Percentiles rank a stretch among this genome's conserved stretches.
These are phyloP conservation scores for Halictus rubicundus DNA, from an alignment of 1,140 invertebrate genomes.

Conservation along the genomic window DNA sequence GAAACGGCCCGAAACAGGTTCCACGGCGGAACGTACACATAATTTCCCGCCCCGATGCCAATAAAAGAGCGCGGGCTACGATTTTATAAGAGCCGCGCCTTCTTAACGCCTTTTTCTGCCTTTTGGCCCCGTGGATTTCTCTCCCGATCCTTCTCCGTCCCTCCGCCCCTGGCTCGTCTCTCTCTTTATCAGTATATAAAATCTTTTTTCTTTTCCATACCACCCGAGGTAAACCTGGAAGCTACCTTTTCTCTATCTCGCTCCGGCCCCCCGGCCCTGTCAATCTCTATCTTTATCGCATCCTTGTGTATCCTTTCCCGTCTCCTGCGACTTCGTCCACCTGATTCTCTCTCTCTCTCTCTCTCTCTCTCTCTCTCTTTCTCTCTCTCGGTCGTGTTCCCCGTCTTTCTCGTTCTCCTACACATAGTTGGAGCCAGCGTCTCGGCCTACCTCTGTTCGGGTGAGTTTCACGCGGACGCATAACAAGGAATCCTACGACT, in stretches of 20 bases:
- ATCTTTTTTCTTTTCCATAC: slow-evolving; percentile 10
- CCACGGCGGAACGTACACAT: slow-evolving; percentile 74
- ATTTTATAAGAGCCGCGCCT: slow-evolving; percentile 78
- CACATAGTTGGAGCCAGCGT: too few relatives aligned
- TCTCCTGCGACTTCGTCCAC: background rate
- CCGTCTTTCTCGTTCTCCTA: too few relatives aligned
- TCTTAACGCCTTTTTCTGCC: slow-evolving; percentile 73
- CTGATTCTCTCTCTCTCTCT: background rate
- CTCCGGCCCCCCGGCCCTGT: background rate
- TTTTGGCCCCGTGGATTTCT: slow-evolving; percentile 55
- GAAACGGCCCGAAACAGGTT: slow-evolving; percentile 76
- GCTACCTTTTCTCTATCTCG: slow-evolving; percentile 27
- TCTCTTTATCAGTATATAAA: slow-evolving; percentile 38
- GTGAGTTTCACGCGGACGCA: slow-evolving; percentile 51
- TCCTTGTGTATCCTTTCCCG: slow-evolving; percentile 13
- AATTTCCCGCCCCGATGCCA: slow-evolving; percentile 74
- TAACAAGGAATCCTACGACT: slow-evolving; percentile 72
- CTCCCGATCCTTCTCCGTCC: slow-evolving; percentile 11
- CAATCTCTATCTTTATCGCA: slow-evolving; percentile 27
- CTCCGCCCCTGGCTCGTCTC: background rate
- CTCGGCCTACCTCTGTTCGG: background rate
- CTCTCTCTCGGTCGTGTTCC: background rate
- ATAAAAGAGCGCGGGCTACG: slow-evolving; percentile 74
- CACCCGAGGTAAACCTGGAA: slow-evolving; percentile 34
- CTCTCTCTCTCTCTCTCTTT: background rate